phyloP scores from a whole-genome alignment of 2,113 vertebrate species.

The Zosterops lateralis region DNA sequence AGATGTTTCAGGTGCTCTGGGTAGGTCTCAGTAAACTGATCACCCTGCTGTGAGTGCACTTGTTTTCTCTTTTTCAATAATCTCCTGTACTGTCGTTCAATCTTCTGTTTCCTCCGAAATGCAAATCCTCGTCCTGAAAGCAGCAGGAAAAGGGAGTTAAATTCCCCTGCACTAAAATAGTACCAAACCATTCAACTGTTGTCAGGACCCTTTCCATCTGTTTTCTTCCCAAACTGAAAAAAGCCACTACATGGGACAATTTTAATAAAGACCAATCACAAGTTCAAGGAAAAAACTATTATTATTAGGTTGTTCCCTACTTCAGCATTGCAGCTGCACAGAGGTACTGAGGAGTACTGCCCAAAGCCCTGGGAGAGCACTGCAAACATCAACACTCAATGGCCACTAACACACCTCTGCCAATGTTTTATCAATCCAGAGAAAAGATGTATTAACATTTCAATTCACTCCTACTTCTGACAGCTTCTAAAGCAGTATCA shows the following conservation, averaged over 20 bases:
- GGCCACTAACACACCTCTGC: rapidly evolving
- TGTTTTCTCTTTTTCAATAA: constrained; percentile 77
- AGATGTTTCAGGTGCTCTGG: constrained; percentile 94
- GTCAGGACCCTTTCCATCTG: not conserved
- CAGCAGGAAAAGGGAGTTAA: not conserved
- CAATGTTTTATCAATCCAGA: not conserved
- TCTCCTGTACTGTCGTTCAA: constrained; percentile 85
- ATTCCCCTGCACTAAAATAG: not conserved
- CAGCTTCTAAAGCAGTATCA: not conserved
- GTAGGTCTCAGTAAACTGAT: constrained; percentile 79
- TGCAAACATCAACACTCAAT: not conserved
- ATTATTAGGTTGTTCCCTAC: not conserved
- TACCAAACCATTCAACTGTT: not conserved
- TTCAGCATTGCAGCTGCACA: not conserved
- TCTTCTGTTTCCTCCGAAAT: constrained; percentile 84
- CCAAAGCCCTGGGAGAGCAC: not conserved
- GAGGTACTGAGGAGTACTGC: not conserved
- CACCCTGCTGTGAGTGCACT: not conserved
- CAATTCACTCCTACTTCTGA: not conserved
- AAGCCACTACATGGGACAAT: rapidly evolving
- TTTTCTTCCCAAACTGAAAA: not conserved
- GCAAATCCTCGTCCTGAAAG: constrained; percentile 89
- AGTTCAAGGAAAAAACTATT: rapidly evolving
- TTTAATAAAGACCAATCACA: not conserved
- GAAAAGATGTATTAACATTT: not conserved